Evolutionary conservation across 2,113 vertebrate genomes (phyloP).

Genomic region (Aspiorhynchus laticeps): DNA sequence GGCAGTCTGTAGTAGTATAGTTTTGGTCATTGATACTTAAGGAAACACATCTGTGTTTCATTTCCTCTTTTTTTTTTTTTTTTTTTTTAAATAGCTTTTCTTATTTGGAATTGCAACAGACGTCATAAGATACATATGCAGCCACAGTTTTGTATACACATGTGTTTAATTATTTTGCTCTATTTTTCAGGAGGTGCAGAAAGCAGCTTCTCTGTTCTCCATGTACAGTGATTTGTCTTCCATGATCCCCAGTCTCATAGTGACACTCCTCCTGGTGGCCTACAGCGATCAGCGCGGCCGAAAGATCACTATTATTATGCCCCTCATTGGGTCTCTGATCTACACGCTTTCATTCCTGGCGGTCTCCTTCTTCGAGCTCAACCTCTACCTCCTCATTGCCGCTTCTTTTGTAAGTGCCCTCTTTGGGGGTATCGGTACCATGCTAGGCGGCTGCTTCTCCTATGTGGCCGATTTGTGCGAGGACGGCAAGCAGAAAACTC

Average conservation of each 20-base stretch:
- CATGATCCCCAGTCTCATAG: conserved; percentile 82
- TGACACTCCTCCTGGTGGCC: conserved; percentile 88
- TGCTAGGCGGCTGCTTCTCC: conserved; percentile 89
- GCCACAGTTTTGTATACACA: background rate
- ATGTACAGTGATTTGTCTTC: conserved; percentile 83
- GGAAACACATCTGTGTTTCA: conserved; percentile 21
- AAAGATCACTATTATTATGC: conserved; percentile 85
- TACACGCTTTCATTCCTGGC: conserved; percentile 71
- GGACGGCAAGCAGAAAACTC: conserved; percentile 81
- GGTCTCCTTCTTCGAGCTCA: conserved; percentile 82
- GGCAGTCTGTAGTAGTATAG: background rate
- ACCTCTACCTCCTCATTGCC: conserved; percentile 81
- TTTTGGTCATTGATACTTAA: background rate
- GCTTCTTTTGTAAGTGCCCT: conserved; percentile 78
- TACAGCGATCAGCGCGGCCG: conserved; percentile 88
- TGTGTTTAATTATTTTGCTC: conserved; percentile 10
- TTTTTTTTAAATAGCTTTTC: conserved; percentile 20
- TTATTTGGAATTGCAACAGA: background rate
- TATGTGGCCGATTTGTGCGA: conserved; percentile 87
- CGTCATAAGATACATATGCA: background rate
- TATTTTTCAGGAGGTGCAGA: conserved; percentile 85
- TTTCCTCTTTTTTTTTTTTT: conserved; percentile 35
- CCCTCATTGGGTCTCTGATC: conserved; percentile 79
- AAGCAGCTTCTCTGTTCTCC: conserved; percentile 83
- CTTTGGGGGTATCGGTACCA: conserved; percentile 85